Conservation (phyloP, 1,140 invertebrate genomes). For the Rhagoletis zephyria region DNA sequence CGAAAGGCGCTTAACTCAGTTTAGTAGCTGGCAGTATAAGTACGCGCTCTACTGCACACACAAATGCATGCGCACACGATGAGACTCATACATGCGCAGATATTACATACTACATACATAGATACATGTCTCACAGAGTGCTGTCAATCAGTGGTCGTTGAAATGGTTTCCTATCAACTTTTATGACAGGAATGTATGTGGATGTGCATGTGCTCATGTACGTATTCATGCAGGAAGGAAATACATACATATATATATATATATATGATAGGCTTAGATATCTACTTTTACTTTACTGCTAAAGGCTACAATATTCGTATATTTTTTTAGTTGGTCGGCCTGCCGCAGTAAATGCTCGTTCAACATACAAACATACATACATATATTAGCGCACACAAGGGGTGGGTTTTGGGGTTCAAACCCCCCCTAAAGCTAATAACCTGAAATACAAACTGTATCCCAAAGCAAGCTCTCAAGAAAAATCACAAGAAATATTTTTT, state of each 20-base stretch:
- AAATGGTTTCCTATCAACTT: background rate
- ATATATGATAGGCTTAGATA: background rate
- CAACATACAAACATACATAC: background rate
- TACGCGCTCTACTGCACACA: background rate
- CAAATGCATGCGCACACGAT: background rate
- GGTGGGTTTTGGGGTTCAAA: too few relatives aligned
- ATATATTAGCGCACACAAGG: too few relatives aligned
- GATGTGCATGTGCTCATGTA: background rate
- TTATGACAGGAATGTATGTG: background rate
- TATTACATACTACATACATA: background rate
- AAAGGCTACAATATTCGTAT: background rate
- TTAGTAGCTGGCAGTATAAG: background rate
- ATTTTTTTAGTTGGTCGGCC: background rate
- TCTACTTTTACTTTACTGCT: background rate
- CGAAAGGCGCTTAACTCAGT: background rate
- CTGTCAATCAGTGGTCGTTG: constrained; percentile 14
- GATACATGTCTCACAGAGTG: too few relatives aligned
- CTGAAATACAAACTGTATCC: too few relatives aligned
- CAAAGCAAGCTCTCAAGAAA: too few relatives aligned
- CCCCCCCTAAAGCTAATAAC: too few relatives aligned
- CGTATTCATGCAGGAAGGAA: background rate
- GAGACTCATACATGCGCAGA: background rate
- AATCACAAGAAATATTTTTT: too few relatives aligned
- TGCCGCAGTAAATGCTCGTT: constrained; percentile 18
- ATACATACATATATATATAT: background rate